Evolutionary conservation across 92 coral and sea anemone genomes (phyloP).

Genomic region (Plumapathes pennacea): DNA sequence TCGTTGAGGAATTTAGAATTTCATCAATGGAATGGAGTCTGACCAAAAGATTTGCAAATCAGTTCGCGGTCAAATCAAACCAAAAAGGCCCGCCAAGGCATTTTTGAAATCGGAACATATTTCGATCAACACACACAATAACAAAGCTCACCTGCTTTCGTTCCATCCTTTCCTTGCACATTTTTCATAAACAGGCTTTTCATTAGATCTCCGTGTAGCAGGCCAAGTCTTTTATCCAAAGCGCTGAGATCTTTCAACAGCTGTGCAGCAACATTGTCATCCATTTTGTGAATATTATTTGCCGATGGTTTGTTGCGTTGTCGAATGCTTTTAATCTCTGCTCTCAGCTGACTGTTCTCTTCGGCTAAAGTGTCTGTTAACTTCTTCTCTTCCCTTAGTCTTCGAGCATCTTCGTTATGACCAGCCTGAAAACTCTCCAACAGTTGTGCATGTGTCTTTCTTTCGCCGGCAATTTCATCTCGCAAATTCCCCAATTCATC

Average conservation of each 20-base stretch:
- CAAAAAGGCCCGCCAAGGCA: no score
- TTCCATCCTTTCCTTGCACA: constrained; percentile 31
- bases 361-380: constrained; percentile 59
- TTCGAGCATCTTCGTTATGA: constrained; percentile 57
- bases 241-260: constrained; percentile 25
- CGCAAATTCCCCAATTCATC: constrained; percentile 63
- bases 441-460: constrained; percentile 62
- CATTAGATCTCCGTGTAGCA: constrained; percentile 56
- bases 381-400: constrained; percentile 52
- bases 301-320: constrained; percentile 23
- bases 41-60: no score
- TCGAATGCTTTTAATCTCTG: constrained; percentile 47
- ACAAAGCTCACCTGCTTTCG: constrained; percentile 57
- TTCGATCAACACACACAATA: no score
- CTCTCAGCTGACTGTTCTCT: constrained; percentile 64
- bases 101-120: no score
- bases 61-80: no score
- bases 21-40: no score
- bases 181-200: constrained; percentile 52
- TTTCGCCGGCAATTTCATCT: constrained; percentile 59
- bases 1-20: no score
- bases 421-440: constrained; percentile 52
- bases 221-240: constrained; percentile 45
- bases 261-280: constrained; percentile 25
- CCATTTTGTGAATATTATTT: constrained; percentile 3